Evolutionary conservation across 2,113 vertebrate genomes (phyloP), one percentile per base, ranked within the genome.

Genomic region (Syngnathus floridae): DNA sequence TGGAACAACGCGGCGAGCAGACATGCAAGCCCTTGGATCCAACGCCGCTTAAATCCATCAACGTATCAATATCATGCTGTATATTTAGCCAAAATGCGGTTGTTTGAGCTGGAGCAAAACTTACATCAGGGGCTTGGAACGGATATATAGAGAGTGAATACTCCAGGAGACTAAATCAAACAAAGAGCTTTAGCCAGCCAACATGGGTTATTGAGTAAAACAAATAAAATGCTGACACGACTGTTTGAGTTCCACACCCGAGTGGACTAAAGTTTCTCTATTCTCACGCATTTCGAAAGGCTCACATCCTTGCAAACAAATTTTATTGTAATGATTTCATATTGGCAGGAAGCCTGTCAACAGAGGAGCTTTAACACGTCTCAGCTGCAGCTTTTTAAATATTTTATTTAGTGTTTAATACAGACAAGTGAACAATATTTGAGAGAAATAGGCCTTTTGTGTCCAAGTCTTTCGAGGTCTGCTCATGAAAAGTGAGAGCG

Each of bases 141-240:
- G 66, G 16, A 78, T 75, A 73, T 46, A 66, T 46, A 58, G 45
- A 12, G 19, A 61, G 68, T 73, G 64, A 78, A 86, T 79, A 82
- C 69, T 59, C 62, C 8, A 52, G 61, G 69, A 69, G 65, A 59
- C 71, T 21, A 78, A 80, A 76, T 74, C 36, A 75, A 82, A 78
- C 49, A 63, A 68, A 79, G 66, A 75, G 58, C 36, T 26, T 68
- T 70, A 82, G 72, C 59, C 13, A 72, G 69, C 67, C 76, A 72
- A 70, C 64, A 73, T 64, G 76, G 76, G 60, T 70, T 71, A 64
- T 36, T 60, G 59, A 70, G 72, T 43, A 62, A 84, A 72, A 80
- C 75, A 82, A 71, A 81, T 68, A 62, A 71, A 82, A 75, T 46
- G 79, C 73, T 74, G 76, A 86, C 73, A 77, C 19, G 59, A 66